Conservation (phyloP, 2,797 vertebrate genomes). For the Gallinago solitaria region DNA sequence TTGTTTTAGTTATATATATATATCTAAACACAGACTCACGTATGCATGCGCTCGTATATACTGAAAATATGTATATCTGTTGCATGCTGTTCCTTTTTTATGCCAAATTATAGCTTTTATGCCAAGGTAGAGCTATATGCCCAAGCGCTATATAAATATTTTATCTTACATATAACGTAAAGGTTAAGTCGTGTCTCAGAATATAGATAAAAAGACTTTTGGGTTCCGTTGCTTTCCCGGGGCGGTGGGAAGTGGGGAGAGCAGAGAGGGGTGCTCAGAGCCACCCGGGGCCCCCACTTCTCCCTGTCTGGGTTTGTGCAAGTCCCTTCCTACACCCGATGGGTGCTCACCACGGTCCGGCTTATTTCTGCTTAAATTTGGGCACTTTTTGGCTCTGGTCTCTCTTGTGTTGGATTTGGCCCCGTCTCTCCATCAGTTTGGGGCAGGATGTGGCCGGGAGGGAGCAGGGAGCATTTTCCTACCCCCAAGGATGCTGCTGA, state of each 20-base stretch:
- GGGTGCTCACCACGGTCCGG: accelerated
- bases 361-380: not conserved
- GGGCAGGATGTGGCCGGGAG: not conserved
- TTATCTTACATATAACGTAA: not conserved
- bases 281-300: not conserved
- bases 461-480: accelerated
- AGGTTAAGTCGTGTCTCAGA: accelerated
- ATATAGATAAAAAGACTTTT: not conserved
- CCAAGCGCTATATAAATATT: not conserved
- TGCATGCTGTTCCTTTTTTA: not conserved
- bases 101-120: not conserved
- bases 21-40: not conserved
- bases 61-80: not conserved
- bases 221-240: accelerated
- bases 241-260: not conserved
- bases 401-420: not conserved
- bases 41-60: not conserved
- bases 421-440: accelerated
- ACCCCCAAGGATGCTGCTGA: not conserved
- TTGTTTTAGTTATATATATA: not conserved
- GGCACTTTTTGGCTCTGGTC: not conserved
- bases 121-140: not conserved
- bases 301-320: accelerated
- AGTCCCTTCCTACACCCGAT: accelerated
- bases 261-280: not conserved